These are phyloP conservation scores for Galemys pyrenaicus DNA, from an alignment of 2,113 vertebrate genomes.

Conservation along the genomic window DNA sequence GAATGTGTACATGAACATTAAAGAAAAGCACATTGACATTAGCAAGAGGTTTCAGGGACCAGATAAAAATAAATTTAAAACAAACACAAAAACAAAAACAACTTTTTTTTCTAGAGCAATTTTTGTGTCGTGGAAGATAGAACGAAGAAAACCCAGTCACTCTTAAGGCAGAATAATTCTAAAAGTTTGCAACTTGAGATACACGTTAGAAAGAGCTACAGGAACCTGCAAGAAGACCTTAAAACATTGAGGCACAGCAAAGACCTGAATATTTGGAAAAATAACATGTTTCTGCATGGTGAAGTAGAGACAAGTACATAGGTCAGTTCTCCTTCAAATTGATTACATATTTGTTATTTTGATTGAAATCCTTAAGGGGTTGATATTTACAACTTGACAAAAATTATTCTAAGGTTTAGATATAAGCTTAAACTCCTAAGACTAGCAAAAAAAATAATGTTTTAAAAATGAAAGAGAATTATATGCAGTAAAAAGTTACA, in stretches of 20 bases:
- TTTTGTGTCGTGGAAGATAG: conserved; percentile 40
- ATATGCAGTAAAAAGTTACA: conserved; percentile 29
- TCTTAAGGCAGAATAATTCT: conserved; percentile 31
- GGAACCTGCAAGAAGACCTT: neutral
- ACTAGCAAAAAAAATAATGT: neutral
- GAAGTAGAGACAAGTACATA: neutral
- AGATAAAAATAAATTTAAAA: conserved; percentile 30
- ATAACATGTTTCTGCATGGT: neutral
- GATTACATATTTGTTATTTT: conserved; percentile 45
- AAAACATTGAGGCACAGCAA: conserved; percentile 5
- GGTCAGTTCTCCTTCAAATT: neutral
- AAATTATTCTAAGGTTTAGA: conserved; percentile 12
- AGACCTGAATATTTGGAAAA: conserved; percentile 30
- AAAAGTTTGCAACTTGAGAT: neutral
- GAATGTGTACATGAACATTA: neutral
- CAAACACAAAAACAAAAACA: neutral
- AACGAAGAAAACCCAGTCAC: conserved; percentile 42
- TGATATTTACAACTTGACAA: conserved; percentile 50
- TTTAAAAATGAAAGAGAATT: conserved; percentile 51
- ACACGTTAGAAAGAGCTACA: neutral
- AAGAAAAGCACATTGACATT: neutral
- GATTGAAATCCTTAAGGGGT: conserved; percentile 10
- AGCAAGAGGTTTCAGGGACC: neutral
- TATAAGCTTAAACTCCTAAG: neutral
- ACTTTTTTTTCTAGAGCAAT: neutral